Base-by-base conservation (phyloP, 1,140 invertebrate genomes). In the Drosophila santomea region DNA sequence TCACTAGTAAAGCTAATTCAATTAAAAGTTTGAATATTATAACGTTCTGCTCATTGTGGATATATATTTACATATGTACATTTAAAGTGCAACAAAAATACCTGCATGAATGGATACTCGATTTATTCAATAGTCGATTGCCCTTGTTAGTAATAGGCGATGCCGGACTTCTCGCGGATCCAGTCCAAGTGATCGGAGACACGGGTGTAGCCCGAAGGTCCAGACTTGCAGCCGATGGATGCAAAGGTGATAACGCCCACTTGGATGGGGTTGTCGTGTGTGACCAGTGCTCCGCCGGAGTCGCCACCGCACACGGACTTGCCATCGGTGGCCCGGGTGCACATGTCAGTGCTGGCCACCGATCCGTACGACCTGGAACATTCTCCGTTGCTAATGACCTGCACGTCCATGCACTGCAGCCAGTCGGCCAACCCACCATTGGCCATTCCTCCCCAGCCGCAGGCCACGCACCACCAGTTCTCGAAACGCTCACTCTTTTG, bases 361-460 rank as follows among this genome's bases (percentile, higher is more conserved):
- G 4, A 3, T 1, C 57, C 45, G 4, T 56, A 75, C 0, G 39
- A 32, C 3, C 52, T 28, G 2, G 36, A 23, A 5, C 73, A 75
- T 15, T 75, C 51, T 2, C 0, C 2, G 23, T 55, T 74, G 58
- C 72, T 74, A 0, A 74, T 74, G 6, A 63, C 17, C 38, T 74
- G 72, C 15, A 74, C 50, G n/a, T 74, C 32, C 20, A 56, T 54
- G 38, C 72, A 74, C 28, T 74, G 72, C 23, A 74, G 39, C 68
- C 59, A 74, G 2, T 57, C n/a, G n/a, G 80, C 58, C 15, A 50
- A 12, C 1, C 55, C 41, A 1, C 56, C 73, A 7, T 51, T 58
- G 8, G 80, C 17, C n/a, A 61, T 60, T 43, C 47, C 50, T 10
- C 83, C 83, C 83, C 83, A 85, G 47, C 82, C 82, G 25, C 82